These are phyloP conservation scores for Myotis davidii DNA, from an alignment of 2,113 vertebrate species.

Conservation along the genomic window DNA sequence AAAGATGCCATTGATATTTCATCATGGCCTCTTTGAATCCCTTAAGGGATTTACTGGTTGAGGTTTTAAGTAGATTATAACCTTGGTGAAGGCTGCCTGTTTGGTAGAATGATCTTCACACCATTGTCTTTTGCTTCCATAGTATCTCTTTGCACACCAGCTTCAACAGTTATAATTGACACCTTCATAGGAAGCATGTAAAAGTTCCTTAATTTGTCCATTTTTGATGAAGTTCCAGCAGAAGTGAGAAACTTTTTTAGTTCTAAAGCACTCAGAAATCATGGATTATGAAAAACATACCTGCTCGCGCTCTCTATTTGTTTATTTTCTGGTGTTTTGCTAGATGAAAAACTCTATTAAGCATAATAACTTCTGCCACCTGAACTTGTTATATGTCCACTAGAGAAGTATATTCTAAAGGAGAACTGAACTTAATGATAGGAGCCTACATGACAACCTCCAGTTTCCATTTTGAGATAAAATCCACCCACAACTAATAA, in stretches of 20 bases:
- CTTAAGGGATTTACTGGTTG: background rate
- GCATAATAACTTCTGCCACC: background rate
- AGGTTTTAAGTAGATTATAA: background rate
- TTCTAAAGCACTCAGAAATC: background rate
- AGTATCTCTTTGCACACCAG: background rate
- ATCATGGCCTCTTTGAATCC: background rate
- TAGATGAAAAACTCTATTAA: background rate
- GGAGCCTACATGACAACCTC: background rate
- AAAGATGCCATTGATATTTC: background rate
- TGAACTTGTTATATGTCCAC: background rate
- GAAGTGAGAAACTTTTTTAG: background rate
- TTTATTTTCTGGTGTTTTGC: background rate
- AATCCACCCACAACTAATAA: background rate
- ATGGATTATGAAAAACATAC: background rate
- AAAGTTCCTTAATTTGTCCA: background rate
- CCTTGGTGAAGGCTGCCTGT: background rate
- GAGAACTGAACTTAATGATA: background rate
- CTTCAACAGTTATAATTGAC: background rate
- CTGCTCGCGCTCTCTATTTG: background rate
- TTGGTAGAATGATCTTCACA: background rate
- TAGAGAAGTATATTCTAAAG: background rate
- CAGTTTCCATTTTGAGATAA: background rate
- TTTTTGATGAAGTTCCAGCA: constrained; percentile 7
- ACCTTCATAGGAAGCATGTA: background rate
- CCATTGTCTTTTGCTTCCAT: background rate